Base-by-base conservation (phyloP, 1,140 invertebrate species). In the Drosophila athabasca region DNA sequence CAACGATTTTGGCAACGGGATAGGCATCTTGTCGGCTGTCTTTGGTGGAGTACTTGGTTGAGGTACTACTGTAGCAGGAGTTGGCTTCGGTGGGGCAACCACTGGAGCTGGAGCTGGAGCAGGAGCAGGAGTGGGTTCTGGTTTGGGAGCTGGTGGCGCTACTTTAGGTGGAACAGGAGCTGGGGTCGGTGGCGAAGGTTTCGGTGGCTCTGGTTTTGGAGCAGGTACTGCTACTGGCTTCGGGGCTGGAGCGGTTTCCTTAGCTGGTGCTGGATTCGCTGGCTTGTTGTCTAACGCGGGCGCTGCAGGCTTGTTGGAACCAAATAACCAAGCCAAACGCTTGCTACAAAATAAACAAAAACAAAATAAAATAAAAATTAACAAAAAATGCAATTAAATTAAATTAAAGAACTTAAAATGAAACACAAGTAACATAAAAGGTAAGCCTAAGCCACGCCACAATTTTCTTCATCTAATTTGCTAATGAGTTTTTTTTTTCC, bases 261-360 rank as follows among this genome's bases (percentile, higher is more conserved):
- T 19, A 43, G 70, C 48, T 3, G 71, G 41, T 31, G 60, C 52
- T 13, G 72, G 73, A 76, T 61, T 69, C 1, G 79, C 58, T 29
- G 80, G 80, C 60, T 90, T 90, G 54, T 87, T 80, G 49, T 90
- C 84, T 60, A 90, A 59, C 51, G 84, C 89, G 26, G 50, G 66
- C 31, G 70, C 65, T 65, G 78, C 71, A 19, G 81, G 81, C 62
- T 84, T 88, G 54, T 91, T 90, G 43, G 70, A 65, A 66, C 65
- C 74, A 68, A 91, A 91, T 67, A 91, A 71, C 90, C 90, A 91
- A 66, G 76, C 80, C 72, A 91, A 89, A 65, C 84, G 90, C 80
- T 91, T 91, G 60, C 90, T 91, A 91, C 52, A 67, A 65, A 62
- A 55, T 48, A 46, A n/a, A 48, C 60, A 31, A 6, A 61, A 59